These are phyloP conservation scores for Cyanoderma ruficeps DNA, from an alignment of 2,113 vertebrate genomes.

Conservation along the genomic window DNA sequence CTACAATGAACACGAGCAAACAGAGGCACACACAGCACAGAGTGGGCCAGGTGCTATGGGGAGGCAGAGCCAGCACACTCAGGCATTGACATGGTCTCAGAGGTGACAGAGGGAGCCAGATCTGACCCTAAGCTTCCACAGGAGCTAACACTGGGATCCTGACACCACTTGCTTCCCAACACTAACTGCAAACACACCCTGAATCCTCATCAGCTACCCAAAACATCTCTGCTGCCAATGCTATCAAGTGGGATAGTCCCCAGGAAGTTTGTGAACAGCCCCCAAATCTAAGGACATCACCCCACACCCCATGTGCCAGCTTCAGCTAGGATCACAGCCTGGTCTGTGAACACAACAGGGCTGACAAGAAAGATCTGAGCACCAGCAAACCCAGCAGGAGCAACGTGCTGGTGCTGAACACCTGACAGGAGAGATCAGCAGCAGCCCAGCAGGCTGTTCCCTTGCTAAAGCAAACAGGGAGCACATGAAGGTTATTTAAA, in stretches of 20 bases:
- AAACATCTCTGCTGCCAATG: background rate
- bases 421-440: background rate
- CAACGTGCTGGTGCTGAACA: accelerated
- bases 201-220: background rate
- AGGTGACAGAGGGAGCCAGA: background rate
- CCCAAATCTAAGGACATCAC: background rate
- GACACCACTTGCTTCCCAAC: accelerated
- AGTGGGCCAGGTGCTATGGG: background rate
- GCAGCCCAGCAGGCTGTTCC: background rate
- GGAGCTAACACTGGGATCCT: background rate
- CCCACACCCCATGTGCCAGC: background rate
- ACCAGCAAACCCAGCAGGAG: background rate
- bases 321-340: background rate
- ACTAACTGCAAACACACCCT: background rate
- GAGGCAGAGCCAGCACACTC: background rate
- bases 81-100: background rate
- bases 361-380: background rate
- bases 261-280: background rate
- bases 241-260: background rate
- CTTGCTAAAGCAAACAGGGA: background rate
- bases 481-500: background rate
- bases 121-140: accelerated
- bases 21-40: background rate
- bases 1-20: accelerated
- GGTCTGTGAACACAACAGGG: background rate